Conservation (phyloP, 2,797 vertebrate species). For the Coregonus sp. region DNA sequence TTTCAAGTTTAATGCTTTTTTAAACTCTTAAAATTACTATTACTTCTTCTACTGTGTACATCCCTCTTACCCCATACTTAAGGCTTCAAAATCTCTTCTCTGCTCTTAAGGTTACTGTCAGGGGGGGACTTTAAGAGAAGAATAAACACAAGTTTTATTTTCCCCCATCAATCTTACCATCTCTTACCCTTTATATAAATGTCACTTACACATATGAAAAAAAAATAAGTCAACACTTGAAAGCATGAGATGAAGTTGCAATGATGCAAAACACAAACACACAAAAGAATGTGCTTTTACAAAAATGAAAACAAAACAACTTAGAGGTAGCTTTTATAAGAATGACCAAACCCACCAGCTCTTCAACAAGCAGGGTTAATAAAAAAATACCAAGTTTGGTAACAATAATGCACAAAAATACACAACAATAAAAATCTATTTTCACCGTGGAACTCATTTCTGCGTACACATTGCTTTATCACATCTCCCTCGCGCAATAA, state of each 20-base stretch:
- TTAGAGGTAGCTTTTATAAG: conserved; percentile 94
- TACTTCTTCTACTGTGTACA: conserved; percentile 63
- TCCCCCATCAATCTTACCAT: conserved; percentile 65
- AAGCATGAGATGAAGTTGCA: conserved; percentile 84
- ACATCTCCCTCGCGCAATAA: conserved; percentile 47
- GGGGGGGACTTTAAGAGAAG: conserved; percentile 62
- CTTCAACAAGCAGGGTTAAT: conserved; percentile 74
- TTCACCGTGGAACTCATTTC: conserved; percentile 71
- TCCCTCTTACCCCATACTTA: conserved; percentile 73
- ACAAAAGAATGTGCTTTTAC: conserved; percentile 78
- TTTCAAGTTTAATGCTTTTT: conserved; percentile 81
- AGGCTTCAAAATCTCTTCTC: conserved; percentile 83
- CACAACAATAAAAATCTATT: conserved; percentile 64
- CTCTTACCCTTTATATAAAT: conserved; percentile 71
- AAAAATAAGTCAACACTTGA: conserved; percentile 65
- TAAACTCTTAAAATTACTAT: conserved; percentile 77
- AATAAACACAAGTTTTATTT: conserved; percentile 57
- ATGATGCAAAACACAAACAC: conserved; percentile 74
- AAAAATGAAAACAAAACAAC: conserved; percentile 66
- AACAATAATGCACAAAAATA: conserved; percentile 78
- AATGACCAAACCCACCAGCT: conserved; percentile 72
- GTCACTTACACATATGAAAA: conserved; percentile 73
- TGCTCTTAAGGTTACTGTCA: conserved; percentile 62
- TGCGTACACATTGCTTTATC: conserved; percentile 59
- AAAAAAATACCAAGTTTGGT: conserved; percentile 84